Evolutionary conservation across 1,140 invertebrate species (phyloP), one percentile per base, ranked within the genome.

Genomic region (Drosophila chauvacae): DNA sequence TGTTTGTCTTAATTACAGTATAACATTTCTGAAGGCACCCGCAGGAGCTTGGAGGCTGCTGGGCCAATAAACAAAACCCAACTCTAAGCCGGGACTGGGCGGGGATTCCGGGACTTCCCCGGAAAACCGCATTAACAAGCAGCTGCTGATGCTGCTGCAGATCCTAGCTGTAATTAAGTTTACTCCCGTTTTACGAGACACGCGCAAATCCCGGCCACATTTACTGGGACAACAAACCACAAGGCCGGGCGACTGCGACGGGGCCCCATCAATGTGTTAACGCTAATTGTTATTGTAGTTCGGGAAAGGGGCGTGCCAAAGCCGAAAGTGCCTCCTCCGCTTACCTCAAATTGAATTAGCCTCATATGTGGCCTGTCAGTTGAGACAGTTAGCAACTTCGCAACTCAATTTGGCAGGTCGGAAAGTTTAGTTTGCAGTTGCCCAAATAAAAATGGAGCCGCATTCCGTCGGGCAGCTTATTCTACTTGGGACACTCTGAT

Each of bases 281-380:
- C 88, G 77, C 61, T 84, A 88, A 88, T 87, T 87, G 80, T 88
- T 88, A 87, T 84, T 77, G 84, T 80, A 70, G 61, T 88, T 83
- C 70, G 39, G 44, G 20, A 47, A 47, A 28, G 61, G 42, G 28
- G 35, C 10, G 35, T 26, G 51, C 37, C 13, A 57, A 41, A 41
- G 70, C 63, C 51, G 20, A 65, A 87, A 77, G 76, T 83, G 84
- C 61, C 77, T 30, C 62, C 66, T 13, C n/a, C 58, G 47, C 77
- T 84, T 88, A 86, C 70, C 80, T 77, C 71, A 77, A 86, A 86
- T 86, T 80, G 63, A 86, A 86, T 86, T 80, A 77, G 71, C 66
- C 60, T 69, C 65, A 63, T 85, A 66, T 87, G 65, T 84, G 81
- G 62, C 59, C 62, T 51, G 70, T 45, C 71, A 63, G 56, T 56